Base-by-base conservation (phyloP, 2,113 vertebrate genomes). In the Bolborhynchus lineola region DNA sequence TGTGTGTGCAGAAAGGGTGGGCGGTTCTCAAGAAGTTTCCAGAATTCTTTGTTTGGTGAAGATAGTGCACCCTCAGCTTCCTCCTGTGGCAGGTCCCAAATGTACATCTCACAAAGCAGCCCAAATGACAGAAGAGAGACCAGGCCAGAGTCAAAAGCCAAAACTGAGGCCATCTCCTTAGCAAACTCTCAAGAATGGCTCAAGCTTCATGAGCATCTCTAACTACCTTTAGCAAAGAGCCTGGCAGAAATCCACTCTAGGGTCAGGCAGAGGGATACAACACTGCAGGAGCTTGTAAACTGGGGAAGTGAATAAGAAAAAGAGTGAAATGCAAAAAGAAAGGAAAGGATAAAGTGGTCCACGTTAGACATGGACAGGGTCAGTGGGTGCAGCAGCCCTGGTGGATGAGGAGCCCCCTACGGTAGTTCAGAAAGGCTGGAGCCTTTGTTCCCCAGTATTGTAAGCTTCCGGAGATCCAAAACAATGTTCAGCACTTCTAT, bases 21-120 rank as follows among this genome's bases (percentile, higher is more conserved):
- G 28, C 35, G 11, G 15, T 9, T 59, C 46, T 11, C 29, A 8
- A 31, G 53, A 15, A 23, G 9, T 15, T 35, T 47, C 31, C 11
- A 4, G 31, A 16, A 3, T 14, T 10, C 63, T 6, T 50, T 0
- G 0, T 6, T 50, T 0, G 0, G 26, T 35, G 71, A 63, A 37
- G 59, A 46, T 28, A 29, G 26, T 9, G 15, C 21, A 29, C 37
- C 18, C 42, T 72, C 0, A 0, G 39, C 59, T 72, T 82, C 52
- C 28, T 71, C 9, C 71, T 23, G 19, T 8, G 31, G 8, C 23
- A 8, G 20, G 8, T 42, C 20, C n/a, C 7, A 2, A 85, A 35
- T 2, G 8, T 12, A 8, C 5, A 0, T 39, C 15, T 52, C 55
- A 9, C 41, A 52, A 70, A 39, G 55, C 41, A 79, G 62, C 17